Base-by-base conservation (phyloP, 2,797 vertebrate genomes). In the Gambelia wislizenii region DNA sequence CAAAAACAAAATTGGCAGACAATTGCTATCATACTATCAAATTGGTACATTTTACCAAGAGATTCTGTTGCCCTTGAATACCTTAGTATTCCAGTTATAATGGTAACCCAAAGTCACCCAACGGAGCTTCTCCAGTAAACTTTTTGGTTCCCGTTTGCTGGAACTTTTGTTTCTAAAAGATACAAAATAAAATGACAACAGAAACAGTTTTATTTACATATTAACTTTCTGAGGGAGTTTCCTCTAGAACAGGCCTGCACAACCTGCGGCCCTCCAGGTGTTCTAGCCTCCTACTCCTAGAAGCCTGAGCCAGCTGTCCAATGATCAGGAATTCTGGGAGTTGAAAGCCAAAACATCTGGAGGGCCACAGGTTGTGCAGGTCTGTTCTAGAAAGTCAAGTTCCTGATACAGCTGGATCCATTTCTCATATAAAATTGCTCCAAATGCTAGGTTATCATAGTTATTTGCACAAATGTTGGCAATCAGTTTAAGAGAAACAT, bases 31-130 rank as follows among this genome's bases (percentile, higher is more conserved):
- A 16, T 47, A 70, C 69, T 67, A 69, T 93, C 74, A 54, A 1
- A 3, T 36, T 61, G 39, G 75, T 67, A 76, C 27, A 10, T 0
- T 27, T 85, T 42, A 69, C 67, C 79, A 56, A 86, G 30, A 22
- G 69, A 13, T 0, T 75, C 22, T 20, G 1, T 78, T 84, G 87
- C 72, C n/a, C 82, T 52, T 78, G 47, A 85, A 25, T 97, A 99
- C 99, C 98, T 99, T 99, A 83, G 97, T 98, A 85, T 98, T 97
- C 99, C 99, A 99, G 94, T 99, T 98, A 95, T 99, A 99, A 93
- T 99, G 99, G 95, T 98, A 99, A 69, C 99, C 99, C 69, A 99
- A 96, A 39, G 99, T 99, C 91, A 99, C 99, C 99, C 99, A 99
- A 89, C 99, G 98, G 52, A 99, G 96, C 91, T 97, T 98, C 96